Conservation (phyloP, 2,113 vertebrate species). For the Atherinomorus stipes region DNA sequence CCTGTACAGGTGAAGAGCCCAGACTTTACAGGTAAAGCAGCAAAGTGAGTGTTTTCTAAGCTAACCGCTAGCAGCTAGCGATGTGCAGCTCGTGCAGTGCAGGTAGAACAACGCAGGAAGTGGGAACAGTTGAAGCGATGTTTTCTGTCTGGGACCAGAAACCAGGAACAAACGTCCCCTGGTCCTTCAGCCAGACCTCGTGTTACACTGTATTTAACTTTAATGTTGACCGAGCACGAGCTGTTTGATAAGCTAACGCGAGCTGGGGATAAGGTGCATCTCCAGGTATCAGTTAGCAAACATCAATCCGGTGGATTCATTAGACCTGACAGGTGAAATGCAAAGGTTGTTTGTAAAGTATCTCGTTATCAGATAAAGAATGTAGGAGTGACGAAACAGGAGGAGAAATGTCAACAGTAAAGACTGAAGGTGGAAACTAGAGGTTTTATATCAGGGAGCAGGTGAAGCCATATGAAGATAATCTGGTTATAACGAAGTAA, state of each 20-base stretch:
- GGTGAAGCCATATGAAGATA: no score
- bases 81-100: background rate
- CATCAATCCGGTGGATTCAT: fast-evolving
- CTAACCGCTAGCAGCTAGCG: conserved; percentile 25
- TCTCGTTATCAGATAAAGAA: no score
- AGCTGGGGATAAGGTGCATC: background rate
- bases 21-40: conserved; percentile 56
- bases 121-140: background rate
- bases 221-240: background rate
- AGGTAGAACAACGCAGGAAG: conserved; percentile 13
- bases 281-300: no score
- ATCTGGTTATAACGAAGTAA: no score
- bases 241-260: background rate
- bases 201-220: background rate
- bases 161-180: background rate
- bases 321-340: background rate
- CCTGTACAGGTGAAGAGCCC: background rate
- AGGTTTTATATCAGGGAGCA: no score
- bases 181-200: background rate
- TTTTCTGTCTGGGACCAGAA: background rate
- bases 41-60: background rate
- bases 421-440: no score
- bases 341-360: no score
- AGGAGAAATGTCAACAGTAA: no score
- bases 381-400: no score